Evolutionary conservation across 1,140 invertebrate species (phyloP).

Genomic region (Diploscapter pachys): DNA sequence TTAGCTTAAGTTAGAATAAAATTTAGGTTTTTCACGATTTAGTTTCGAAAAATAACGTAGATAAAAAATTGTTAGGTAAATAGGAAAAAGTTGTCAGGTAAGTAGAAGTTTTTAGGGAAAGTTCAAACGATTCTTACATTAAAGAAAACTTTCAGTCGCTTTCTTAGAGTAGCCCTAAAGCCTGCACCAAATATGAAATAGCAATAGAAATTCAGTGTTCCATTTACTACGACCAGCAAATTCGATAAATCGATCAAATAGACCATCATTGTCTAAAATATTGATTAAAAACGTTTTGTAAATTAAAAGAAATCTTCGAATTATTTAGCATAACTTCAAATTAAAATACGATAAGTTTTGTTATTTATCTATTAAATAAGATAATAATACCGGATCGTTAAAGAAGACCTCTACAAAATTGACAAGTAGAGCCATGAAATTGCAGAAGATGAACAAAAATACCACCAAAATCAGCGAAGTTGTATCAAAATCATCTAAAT

Average conservation of each 20-base stretch:
- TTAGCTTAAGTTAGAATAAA: too few species aligned
- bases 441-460: conserved; percentile 58
- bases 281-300: not conserved
- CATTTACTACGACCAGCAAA: conserved; percentile 57
- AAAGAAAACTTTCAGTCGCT: not conserved
- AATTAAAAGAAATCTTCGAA: conserved; percentile 10
- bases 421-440: conserved; percentile 55
- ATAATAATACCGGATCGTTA: conserved; percentile 47
- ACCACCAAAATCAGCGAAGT: conserved; percentile 55
- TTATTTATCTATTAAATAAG: not conserved
- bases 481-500: conserved; percentile 51
- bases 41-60: too few species aligned
- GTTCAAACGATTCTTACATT: too few species aligned
- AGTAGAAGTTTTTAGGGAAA: too few species aligned
- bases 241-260: conserved; percentile 58
- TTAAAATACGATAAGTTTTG: conserved; percentile 5
- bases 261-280: conserved; percentile 39
- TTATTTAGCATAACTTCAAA: conserved; percentile 6
- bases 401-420: conserved; percentile 57
- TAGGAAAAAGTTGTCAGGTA: too few species aligned
- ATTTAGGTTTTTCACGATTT: too few species aligned
- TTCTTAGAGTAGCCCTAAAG: conserved; percentile 48
- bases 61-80: too few species aligned
- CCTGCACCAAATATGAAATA: conserved; percentile 53
- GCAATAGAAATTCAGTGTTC: conserved; percentile 57